phyloP scores from a whole-genome alignment of 2,888 invertebrate species.

The Camptogramma bilineatum region DNA sequence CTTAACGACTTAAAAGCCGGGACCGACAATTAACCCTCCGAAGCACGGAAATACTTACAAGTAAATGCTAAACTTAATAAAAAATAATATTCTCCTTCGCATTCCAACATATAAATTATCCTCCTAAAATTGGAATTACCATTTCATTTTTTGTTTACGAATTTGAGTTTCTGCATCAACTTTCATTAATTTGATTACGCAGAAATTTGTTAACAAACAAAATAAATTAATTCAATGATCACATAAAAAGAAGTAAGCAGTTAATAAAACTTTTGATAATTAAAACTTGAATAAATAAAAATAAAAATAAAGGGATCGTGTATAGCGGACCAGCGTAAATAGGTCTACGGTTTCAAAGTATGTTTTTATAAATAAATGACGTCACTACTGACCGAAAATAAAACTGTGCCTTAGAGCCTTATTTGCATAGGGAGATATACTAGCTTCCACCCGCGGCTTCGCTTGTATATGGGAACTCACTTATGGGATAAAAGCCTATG shows the following conservation, averaged over 20 bases:
- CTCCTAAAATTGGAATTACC: not conserved
- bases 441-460: no score
- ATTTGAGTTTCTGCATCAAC: slow-evolving; percentile 42
- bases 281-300: slow-evolving; percentile 83
- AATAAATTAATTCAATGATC: slow-evolving; percentile 82
- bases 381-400: no score
- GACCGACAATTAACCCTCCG: no score
- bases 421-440: no score
- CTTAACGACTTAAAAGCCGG: no score
- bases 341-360: slow-evolving; percentile 46
- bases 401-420: no score
- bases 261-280: slow-evolving; percentile 85
- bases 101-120: slow-evolving; percentile 6
- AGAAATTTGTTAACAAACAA: slow-evolving; percentile 77
- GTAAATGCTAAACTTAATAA: no score
- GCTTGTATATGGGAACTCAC: no score
- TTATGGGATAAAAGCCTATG: no score
- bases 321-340: slow-evolving; percentile 55
- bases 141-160: slow-evolving; percentile 14
- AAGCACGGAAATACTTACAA: no score
- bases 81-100: not conserved
- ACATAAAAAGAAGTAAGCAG: slow-evolving; percentile 84
- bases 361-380: no score
- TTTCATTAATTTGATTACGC: slow-evolving; percentile 55
- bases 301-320: slow-evolving; percentile 76